These are phyloP conservation scores for Cephonodes hylas DNA, from an alignment of 2,888 invertebrate species.

Conservation along the genomic window DNA sequence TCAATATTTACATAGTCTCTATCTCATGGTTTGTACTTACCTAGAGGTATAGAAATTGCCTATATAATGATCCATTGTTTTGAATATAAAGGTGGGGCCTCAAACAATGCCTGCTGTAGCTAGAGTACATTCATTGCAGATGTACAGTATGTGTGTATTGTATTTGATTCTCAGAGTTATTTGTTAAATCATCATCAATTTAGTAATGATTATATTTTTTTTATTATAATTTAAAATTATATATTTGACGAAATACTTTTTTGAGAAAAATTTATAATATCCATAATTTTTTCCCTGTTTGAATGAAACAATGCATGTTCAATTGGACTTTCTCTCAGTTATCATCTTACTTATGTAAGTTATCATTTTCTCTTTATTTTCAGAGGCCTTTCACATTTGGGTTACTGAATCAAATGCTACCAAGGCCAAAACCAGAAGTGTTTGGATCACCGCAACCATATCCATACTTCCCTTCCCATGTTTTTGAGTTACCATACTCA, in stretches of 20 bases:
- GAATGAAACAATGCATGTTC: too few species aligned
- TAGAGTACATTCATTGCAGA: not conserved
- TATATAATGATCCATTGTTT: not conserved
- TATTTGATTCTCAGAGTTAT: too few species aligned
- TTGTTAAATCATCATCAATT: too few species aligned
- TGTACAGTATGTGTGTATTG: not conserved
- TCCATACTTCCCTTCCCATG: constrained; percentile 65
- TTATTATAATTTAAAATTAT: too few species aligned
- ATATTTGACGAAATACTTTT: too few species aligned
- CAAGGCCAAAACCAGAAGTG: constrained; percentile 53
- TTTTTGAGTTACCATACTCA: constrained; percentile 71
- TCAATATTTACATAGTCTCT: not conserved
- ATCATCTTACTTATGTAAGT: not conserved
- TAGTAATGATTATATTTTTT: too few species aligned
- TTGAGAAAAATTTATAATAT: too few species aligned
- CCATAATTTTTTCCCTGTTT: too few species aligned
- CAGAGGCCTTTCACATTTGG: constrained; percentile 77
- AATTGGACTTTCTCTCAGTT: too few species aligned
- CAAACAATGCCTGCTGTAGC: not conserved
- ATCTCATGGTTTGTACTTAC: not conserved
- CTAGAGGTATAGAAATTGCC: not conserved
- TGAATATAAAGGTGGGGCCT: not conserved
- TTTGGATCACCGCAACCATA: constrained; percentile 74
- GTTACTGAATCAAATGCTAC: constrained; percentile 67
- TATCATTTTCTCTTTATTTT: constrained; percentile 27